These are phyloP conservation scores for Siniperca undulata DNA, from an alignment of 2,797 vertebrate genomes.

Conservation along the genomic window DNA sequence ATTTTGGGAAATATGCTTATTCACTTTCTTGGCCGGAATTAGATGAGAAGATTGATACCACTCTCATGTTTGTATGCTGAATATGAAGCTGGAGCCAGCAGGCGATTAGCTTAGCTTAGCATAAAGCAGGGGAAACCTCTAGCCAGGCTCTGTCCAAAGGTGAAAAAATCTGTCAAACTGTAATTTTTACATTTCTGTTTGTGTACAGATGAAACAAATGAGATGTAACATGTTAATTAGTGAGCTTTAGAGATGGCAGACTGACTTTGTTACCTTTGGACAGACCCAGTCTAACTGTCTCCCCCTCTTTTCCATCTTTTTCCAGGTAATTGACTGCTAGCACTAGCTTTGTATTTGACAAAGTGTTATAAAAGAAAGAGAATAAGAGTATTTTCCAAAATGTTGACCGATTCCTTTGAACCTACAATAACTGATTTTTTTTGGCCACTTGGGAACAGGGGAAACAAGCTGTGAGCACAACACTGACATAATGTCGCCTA, in stretches of 20 bases:
- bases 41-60: neutral
- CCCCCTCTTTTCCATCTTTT: neutral
- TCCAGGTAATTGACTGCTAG: neutral
- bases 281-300: neutral
- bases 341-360: neutral
- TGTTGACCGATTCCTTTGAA: neutral
- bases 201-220: neutral
- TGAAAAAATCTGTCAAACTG: neutral
- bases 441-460: neutral
- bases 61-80: neutral
- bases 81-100: neutral
- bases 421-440: neutral
- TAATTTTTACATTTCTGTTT: neutral
- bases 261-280: neutral
- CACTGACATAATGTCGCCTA: no score
- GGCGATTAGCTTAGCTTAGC: neutral
- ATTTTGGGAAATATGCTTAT: neutral
- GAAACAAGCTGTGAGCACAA: neutral
- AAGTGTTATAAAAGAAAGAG: neutral
- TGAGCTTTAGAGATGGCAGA: neutral
- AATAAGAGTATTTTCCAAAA: neutral
- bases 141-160: neutral
- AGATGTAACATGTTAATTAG: neutral
- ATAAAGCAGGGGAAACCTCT: neutral
- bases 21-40: neutral